A percentile compares a stretch with the other conserved stretches of the same genome.
Conservation (phyloP, 2,797 vertebrate species). For the Melanotaenia maccullochi region DNA sequence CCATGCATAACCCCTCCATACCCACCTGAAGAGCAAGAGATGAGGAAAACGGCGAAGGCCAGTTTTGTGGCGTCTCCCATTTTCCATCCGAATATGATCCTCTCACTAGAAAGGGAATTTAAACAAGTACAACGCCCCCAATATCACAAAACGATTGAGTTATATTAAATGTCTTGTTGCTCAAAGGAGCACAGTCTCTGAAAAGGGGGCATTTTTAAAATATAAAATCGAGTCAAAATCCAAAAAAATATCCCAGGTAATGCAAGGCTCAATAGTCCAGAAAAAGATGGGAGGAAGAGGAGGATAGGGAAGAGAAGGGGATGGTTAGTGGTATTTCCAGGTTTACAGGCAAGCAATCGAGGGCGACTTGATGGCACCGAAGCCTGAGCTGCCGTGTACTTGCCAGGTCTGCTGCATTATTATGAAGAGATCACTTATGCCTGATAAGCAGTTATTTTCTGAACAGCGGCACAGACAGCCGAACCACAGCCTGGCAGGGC, state of each 20-base stretch:
- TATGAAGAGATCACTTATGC: conserved; percentile 36
- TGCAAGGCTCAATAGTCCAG: conserved; percentile 39
- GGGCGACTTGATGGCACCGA: conserved; percentile 54
- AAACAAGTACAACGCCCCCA: conserved; percentile 18
- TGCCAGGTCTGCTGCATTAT: conserved; percentile 64
- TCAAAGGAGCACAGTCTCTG: conserved; percentile 54
- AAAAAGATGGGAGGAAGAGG: conserved; percentile 25
- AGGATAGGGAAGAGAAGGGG: conserved; percentile 31
- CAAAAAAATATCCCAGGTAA: conserved; percentile 60
- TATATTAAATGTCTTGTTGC: conserved; percentile 55
- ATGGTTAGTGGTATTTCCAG: conserved; percentile 65
- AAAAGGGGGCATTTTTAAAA: conserved; percentile 54
- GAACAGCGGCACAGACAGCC: conserved; percentile 46
- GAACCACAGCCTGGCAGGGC: conserved; percentile 66
- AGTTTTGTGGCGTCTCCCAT: conserved; percentile 98
- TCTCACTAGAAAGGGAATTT: conserved; percentile 55
- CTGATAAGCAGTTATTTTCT: conserved; percentile 14
- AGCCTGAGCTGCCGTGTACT: conserved; percentile 46
- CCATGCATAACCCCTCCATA: conserved; percentile 54
- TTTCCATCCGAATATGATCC: conserved; percentile 84
- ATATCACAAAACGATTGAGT: conserved; percentile 30
- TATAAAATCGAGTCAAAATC: conserved; percentile 40
- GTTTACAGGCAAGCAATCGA: conserved; percentile 58
- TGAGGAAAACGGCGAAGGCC: conserved; percentile 97
- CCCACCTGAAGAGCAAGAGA: conserved; percentile 99